Evolutionary conservation across 2,113 vertebrate genomes (phyloP).

Genomic region (Tympanuchus pallidicinctus): DNA sequence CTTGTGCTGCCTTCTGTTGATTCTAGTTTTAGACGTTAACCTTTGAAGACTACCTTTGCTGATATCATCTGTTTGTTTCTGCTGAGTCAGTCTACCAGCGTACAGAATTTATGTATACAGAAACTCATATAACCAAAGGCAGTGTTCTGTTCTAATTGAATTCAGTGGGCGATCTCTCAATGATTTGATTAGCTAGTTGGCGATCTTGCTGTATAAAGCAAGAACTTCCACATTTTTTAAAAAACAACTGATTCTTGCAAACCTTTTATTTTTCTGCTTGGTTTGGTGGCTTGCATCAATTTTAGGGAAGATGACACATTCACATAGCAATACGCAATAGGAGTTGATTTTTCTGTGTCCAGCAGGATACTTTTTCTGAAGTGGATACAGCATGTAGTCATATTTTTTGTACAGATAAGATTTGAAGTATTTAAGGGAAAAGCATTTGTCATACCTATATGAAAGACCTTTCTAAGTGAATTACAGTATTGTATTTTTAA

Average conservation of each 20-base stretch:
- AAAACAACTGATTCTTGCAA: slow-evolving; percentile 14
- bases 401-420: not conserved
- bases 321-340: slow-evolving; percentile 5
- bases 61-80: slow-evolving; percentile 73
- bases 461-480: slow-evolving; percentile 39
- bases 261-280: slow-evolving; percentile 59
- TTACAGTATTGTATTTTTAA: not conserved
- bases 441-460: slow-evolving; percentile 16
- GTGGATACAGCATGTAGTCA: slow-evolving; percentile 49
- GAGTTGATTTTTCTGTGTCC: slow-evolving; percentile 60
- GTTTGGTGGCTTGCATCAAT: slow-evolving; percentile 22
- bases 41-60: slow-evolving; percentile 74
- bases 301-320: slow-evolving; percentile 55
- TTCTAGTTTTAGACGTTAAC: slow-evolving; percentile 55
- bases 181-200: slow-evolving; percentile 43
- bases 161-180: slow-evolving; percentile 39
- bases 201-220: slow-evolving; percentile 3
- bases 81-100: slow-evolving; percentile 65
- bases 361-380: slow-evolving; percentile 35
- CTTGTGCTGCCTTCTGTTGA: slow-evolving; percentile 60
- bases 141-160: slow-evolving; percentile 67
- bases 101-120: slow-evolving; percentile 64
- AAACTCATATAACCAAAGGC: slow-evolving; percentile 68
- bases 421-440: slow-evolving; percentile 9
- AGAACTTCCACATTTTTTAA: slow-evolving; percentile 10